These are phyloP conservation scores for Phoronis australis DNA, from an alignment of 2,888 invertebrate species.

Conservation along the genomic window DNA sequence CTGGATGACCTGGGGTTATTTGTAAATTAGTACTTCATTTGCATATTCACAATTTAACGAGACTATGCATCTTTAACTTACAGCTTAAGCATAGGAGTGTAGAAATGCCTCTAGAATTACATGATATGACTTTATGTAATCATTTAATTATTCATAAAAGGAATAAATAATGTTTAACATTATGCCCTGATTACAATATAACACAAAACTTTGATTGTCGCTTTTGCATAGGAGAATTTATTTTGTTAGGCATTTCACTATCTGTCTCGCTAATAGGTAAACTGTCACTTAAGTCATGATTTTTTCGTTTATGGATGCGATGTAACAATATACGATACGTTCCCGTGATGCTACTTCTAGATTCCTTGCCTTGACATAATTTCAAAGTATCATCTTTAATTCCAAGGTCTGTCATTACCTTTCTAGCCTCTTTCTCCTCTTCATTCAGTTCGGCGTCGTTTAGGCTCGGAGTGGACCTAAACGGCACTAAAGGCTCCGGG, in stretches of 20 bases:
- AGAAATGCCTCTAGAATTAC: too few species aligned
- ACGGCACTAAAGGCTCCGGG: conserved; percentile 49
- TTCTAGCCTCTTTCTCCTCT: conserved; percentile 58
- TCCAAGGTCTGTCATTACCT: conserved; percentile 59
- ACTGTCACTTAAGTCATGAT: conserved; percentile 6
- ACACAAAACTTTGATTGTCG: conserved; percentile 23
- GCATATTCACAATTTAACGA: too few species aligned
- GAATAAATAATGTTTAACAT: too few species aligned
- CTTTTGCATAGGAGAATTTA: conserved; percentile 6
- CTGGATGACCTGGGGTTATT: too few species aligned
- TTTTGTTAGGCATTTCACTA: neutral
- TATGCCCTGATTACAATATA: conserved; percentile 24
- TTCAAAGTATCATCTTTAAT: conserved; percentile 61
- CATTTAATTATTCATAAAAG: too few species aligned
- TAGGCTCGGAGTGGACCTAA: conserved; percentile 39
- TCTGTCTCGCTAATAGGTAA: neutral
- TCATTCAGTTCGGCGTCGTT: conserved; percentile 22
- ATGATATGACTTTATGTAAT: too few species aligned
- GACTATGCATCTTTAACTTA: too few species aligned
- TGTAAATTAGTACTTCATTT: too few species aligned
- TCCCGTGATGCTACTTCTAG: conserved; percentile 64
- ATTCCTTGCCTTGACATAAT: conserved; percentile 59
- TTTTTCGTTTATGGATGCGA: conserved; percentile 43
- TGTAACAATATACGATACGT: conserved; percentile 68
- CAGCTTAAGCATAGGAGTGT: too few species aligned